Evolutionary conservation across 2,113 vertebrate genomes (phyloP).

Genomic region (Mesocricetus auratus): DNA sequence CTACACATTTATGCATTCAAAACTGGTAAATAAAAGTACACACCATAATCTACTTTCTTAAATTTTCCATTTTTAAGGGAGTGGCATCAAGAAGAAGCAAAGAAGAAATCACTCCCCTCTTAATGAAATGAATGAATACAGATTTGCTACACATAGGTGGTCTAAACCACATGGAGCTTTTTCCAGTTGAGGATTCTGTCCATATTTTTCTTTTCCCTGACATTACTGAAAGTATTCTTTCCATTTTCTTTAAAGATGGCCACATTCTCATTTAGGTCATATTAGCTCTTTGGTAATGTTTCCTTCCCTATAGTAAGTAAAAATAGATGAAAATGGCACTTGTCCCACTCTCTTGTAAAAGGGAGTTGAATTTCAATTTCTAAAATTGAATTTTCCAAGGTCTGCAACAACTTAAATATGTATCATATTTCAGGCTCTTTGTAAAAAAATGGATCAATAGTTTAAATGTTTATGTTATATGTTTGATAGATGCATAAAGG

Average conservation of each 20-base stretch:
- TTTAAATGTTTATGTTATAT: conserved; percentile 1
- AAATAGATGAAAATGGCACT: neutral
- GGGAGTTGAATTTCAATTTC: neutral
- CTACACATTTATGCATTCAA: neutral
- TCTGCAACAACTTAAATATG: neutral
- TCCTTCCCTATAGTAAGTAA: neutral
- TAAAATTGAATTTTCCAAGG: neutral
- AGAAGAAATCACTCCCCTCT: neutral
- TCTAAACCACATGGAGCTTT: neutral
- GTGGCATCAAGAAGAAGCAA: neutral
- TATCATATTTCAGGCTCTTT: neutral
- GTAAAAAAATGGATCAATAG: neutral
- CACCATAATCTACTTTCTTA: neutral
- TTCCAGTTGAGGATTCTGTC: neutral
- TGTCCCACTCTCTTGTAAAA: neutral
- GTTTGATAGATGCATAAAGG: neutral
- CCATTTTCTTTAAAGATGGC: neutral
- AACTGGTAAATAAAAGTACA: neutral
- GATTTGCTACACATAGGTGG: neutral
- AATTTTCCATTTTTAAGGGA: neutral
- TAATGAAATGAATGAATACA: neutral
- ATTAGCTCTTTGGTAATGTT: neutral
- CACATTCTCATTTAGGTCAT: neutral
- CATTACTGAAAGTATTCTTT: neutral
- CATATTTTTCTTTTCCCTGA: neutral